phyloP scores from a whole-genome alignment of 1,140 invertebrate species.

The Aphelinus certus region DNA sequence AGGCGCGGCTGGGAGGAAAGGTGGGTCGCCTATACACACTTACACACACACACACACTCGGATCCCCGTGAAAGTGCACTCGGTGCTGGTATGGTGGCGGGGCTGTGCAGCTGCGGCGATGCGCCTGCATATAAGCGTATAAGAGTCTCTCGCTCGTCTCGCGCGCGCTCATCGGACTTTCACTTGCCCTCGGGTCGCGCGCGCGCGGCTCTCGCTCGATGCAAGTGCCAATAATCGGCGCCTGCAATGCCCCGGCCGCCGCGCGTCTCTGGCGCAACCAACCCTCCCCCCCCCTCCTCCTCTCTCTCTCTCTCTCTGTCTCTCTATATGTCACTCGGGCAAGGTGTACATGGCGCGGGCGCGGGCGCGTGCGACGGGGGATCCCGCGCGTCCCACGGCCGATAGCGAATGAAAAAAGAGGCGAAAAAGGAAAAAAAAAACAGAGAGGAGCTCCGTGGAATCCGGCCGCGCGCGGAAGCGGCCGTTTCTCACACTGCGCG shows the following conservation, averaged over 20 bases:
- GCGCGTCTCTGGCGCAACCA: too few species aligned
- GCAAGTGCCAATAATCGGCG: background rate
- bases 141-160: background rate
- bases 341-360: background rate
- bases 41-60: background rate
- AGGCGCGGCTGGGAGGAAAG: too few species aligned
- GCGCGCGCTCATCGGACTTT: slow-evolving; percentile 7
- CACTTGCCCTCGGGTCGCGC: slow-evolving; percentile 31
- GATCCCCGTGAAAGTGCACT: too few species aligned
- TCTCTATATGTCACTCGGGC: too few species aligned
- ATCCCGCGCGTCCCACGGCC: too few species aligned
- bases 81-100: too few species aligned
- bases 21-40: background rate
- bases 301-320: background rate
- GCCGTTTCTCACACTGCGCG: slow-evolving; percentile 24
- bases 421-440: background rate
- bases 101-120: background rate
- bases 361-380: too few species aligned
- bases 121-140: too few species aligned
- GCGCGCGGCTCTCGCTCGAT: background rate
- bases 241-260: background rate
- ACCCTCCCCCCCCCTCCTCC: background rate
- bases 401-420: too few species aligned
- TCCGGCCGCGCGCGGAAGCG: slow-evolving; percentile 20
- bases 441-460: background rate